Evolutionary conservation across 1,140 invertebrate genomes (phyloP), one percentile per base, ranked within the genome.

Genomic region (Leptinotarsa lineolata): DNA sequence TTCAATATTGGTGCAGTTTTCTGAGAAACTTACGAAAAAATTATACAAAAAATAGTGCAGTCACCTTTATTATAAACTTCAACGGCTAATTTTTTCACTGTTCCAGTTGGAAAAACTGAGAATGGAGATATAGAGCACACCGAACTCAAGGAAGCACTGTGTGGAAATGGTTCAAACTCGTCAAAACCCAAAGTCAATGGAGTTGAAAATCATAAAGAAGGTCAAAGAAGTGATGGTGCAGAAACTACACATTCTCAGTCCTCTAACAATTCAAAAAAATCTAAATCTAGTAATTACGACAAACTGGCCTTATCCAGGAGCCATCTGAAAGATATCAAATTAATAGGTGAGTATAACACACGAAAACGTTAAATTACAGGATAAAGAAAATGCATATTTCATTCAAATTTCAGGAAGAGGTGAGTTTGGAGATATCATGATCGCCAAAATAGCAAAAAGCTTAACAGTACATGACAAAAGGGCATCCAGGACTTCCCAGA

Each of bases 351-450:
- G 81, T 76, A n/a, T 6, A 59, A n/a, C 20, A n/a, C 15, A 59
- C 13, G 2, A n/a, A n/a, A 59, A 11, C 20, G 16, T 59, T 20
- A 12, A 59, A 15, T 16, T 2, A 59, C 1, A 59, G 15, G 4
- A 12, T 16, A n/a, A n/a, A 16, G 20, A 59, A 6, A 59, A 60
- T 70, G 6, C 12, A 59, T n/a, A 18, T 48, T 58, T 39, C 8
- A 39, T 39, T 11, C 8, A 39, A 39, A 18, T 22, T 71, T 44
- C 21, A 71, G 94, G 96, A 44, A 92, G 94, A 45, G 95, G 95
- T 11, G 92, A 96, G 79, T 97, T 96, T 81, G 96, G 96, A 1
- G 95, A 97, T 81, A 91, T 97, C 1, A 92, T 94, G 80, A 85
- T 96, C 6, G 92, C 92, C 0, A 93, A 91, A 83, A 88, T 88